These are phyloP conservation scores for Hycleus cichorii DNA, from an alignment of 1,140 invertebrate genomes.

Conservation along the genomic window DNA sequence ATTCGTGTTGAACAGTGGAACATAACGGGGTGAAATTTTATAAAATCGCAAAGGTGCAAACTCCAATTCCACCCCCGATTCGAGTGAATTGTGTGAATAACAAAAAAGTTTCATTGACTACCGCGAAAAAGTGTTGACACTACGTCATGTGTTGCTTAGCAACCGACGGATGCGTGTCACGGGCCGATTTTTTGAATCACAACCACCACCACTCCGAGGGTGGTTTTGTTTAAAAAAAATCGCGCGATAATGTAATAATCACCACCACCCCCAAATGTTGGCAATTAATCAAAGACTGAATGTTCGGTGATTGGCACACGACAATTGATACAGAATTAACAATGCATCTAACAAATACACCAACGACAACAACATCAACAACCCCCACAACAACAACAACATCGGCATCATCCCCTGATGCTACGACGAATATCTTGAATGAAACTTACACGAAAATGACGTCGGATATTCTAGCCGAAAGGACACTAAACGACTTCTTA, in stretches of 20 bases:
- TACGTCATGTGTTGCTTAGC: slow-evolving; percentile 50
- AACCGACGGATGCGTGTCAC: slow-evolving; percentile 36
- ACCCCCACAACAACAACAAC: slow-evolving; percentile 36
- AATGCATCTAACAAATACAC: slow-evolving; percentile 48
- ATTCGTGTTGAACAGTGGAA: background rate
- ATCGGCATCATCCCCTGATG: slow-evolving; percentile 47
- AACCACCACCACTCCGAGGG: background rate
- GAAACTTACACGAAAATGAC: slow-evolving; percentile 86
- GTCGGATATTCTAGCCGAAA: slow-evolving; percentile 74
- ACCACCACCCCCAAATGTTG: background rate
- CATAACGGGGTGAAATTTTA: slow-evolving; percentile 16
- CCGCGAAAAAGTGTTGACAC: slow-evolving; percentile 55
- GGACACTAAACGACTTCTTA: slow-evolving; percentile 81
- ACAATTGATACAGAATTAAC: slow-evolving; percentile 8
- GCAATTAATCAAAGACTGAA: background rate
- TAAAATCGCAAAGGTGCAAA: too few relatives aligned
- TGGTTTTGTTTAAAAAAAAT: background rate
- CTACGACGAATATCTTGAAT: slow-evolving; percentile 54
- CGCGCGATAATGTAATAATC: background rate
- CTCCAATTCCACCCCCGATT: background rate
- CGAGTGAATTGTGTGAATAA: background rate
- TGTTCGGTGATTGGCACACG: slow-evolving; percentile 28
- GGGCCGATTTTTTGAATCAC: slow-evolving; percentile 7
- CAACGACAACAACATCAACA: slow-evolving; percentile 31
- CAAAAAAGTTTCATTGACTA: slow-evolving; percentile 50